Evolutionary conservation across 2,888 invertebrate genomes (phyloP).

Genomic region (Acholoe squamosa): DNA sequence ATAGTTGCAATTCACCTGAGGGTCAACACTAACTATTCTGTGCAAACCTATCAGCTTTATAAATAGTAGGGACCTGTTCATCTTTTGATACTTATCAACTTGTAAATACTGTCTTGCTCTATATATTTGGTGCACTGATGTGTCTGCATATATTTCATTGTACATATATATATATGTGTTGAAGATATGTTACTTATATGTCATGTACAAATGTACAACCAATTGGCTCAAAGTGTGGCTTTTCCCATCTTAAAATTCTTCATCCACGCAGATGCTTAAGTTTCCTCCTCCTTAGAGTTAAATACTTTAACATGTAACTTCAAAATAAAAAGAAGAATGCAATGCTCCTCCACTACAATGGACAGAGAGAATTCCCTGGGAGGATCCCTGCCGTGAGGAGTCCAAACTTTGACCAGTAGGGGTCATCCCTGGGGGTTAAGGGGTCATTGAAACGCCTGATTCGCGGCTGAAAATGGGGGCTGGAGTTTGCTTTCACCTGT

Average conservation of each 20-base stretch:
- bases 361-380: background rate
- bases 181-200: too few species aligned
- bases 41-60: too few species aligned
- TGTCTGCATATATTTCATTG: too few species aligned
- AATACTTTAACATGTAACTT: background rate
- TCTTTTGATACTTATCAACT: too few species aligned
- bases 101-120: too few species aligned
- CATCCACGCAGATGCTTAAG: background rate
- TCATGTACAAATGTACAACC: too few species aligned
- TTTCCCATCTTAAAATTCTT: too few species aligned
- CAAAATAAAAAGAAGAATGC: background rate
- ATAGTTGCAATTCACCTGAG: background rate
- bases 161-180: too few species aligned
- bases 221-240: too few species aligned
- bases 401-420: constrained; percentile 47
- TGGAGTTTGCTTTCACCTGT: constrained; percentile 13
- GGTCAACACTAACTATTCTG: background rate
- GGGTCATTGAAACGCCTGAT: background rate
- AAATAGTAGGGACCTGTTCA: too few species aligned
- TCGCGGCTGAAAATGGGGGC: constrained; percentile 1
- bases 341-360: background rate
- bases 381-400: background rate
- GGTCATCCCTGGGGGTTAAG: constrained; percentile 20
- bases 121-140: too few species aligned
- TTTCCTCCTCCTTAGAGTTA: background rate